A percentile compares a stretch with the other conserved stretches of the same genome.
These are phyloP conservation scores for Paralichthys olivaceus DNA, from an alignment of 2,113 vertebrate genomes.

Conservation along the genomic window DNA sequence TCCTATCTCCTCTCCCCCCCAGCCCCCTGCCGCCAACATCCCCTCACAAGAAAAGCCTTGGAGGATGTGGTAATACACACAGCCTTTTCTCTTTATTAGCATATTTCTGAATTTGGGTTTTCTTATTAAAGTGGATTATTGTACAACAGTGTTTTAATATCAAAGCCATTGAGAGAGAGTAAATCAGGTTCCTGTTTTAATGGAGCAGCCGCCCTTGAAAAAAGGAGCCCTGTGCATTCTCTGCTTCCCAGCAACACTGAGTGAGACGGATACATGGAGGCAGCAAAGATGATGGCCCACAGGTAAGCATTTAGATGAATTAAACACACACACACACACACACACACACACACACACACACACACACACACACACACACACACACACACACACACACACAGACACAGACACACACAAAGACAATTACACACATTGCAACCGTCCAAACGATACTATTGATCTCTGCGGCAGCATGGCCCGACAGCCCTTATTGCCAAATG, in stretches of 20 bases:
- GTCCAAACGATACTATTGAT: constrained; percentile 63
- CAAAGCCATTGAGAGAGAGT: constrained; percentile 52
- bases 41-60: constrained; percentile 27
- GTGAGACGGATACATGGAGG: constrained; percentile 54
- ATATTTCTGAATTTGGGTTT: constrained; percentile 57
- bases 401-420: background rate
- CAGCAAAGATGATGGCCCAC: constrained; percentile 61
- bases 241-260: constrained; percentile 42
- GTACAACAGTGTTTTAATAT: constrained; percentile 64
- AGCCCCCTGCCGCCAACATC: constrained; percentile 32
- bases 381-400: background rate
- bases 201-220: constrained; percentile 16
- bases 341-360: background rate
- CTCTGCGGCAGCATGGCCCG: constrained; percentile 51
- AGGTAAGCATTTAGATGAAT: constrained; percentile 63
- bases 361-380: background rate
- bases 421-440: constrained; percentile 48
- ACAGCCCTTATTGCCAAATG: constrained; percentile 65
- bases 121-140: constrained; percentile 59
- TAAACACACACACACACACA: background rate
- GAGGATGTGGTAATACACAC: constrained; percentile 48
- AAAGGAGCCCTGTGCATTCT: constrained; percentile 29
- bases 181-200: constrained; percentile 51
- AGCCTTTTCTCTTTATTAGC: constrained; percentile 52
- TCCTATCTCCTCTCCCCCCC: constrained; percentile 42